Conservation (phyloP, 2,888 invertebrate genomes). For the Meghimatium bilineatum region DNA sequence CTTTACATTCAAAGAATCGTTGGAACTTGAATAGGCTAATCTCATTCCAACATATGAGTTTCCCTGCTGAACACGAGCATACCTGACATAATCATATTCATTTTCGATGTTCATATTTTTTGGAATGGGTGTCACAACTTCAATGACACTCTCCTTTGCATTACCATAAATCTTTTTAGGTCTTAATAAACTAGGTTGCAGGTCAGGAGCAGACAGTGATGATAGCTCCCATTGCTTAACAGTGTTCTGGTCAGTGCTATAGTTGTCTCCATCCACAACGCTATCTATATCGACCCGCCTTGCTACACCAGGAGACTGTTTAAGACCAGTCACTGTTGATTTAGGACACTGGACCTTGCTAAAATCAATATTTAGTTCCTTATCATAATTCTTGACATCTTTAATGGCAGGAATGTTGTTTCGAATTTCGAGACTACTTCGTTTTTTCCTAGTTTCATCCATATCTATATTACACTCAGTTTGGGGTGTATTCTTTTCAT, state of each 20-base stretch:
- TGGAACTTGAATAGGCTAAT: conserved; percentile 80
- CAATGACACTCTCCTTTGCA: conserved; percentile 38
- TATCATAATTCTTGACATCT: conserved; percentile 72
- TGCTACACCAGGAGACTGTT: conserved; percentile 75
- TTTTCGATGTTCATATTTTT: conserved; percentile 70
- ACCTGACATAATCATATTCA: conserved; percentile 76
- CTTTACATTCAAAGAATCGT: conserved; percentile 64
- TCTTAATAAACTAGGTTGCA: neutral
- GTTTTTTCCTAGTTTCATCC: conserved; percentile 42
- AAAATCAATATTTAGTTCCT: conserved; percentile 55
- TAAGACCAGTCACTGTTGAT: conserved; percentile 67
- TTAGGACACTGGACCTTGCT: conserved; percentile 64
- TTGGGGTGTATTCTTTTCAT: conserved; percentile 5
- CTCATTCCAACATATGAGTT: conserved; percentile 88
- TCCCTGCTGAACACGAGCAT: conserved; percentile 78
- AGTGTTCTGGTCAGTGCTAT: neutral
- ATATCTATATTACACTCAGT: neutral
- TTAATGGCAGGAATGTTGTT: conserved; percentile 74
- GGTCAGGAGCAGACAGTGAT: neutral
- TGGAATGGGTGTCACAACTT: conserved; percentile 51
- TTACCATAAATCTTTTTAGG: conserved; percentile 8
- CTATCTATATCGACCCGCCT: conserved; percentile 59
- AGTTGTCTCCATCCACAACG: neutral
- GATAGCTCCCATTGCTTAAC: neutral
- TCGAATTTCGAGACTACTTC: conserved; percentile 74